These are phyloP conservation scores for Liasis olivaceus DNA, from an alignment of 2,797 vertebrate species.

Conservation along the genomic window DNA sequence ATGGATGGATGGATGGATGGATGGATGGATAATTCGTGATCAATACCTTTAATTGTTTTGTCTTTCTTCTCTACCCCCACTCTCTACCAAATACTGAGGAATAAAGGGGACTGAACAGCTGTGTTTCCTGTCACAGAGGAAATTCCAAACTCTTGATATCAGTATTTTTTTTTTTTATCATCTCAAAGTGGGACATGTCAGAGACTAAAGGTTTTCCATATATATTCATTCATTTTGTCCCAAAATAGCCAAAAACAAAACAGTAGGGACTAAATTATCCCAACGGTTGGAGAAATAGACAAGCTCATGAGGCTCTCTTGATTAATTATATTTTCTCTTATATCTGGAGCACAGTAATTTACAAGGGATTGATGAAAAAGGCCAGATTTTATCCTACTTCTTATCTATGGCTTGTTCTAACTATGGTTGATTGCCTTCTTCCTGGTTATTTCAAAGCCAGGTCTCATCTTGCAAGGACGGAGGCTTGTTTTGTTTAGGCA, in stretches of 20 bases:
- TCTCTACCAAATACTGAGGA: background rate
- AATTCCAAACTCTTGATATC: slow-evolving; percentile 13
- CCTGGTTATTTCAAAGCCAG: background rate
- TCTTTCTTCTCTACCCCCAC: background rate
- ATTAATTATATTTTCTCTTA: background rate
- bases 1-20: fast-evolving
- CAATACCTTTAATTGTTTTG: background rate
- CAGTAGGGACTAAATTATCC: background rate
- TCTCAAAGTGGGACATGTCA: background rate
- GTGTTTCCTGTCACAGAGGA: background rate
- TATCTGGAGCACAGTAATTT: background rate
- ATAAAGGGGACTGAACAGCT: background rate
- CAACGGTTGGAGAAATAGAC: background rate
- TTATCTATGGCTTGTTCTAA: background rate
- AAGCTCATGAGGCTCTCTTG: background rate
- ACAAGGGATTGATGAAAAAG: too few species aligned
- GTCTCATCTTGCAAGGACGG: background rate
- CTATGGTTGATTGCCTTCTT: background rate
- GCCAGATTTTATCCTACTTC: background rate
- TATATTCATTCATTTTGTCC: background rate
- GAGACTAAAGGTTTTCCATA: background rate
- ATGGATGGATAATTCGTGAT: background rate
- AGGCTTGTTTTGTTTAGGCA: background rate
- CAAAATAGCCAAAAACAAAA: background rate
- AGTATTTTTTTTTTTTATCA: background rate